Conservation (phyloP, 2,797 vertebrate genomes). For the Tapirus indicus region DNA sequence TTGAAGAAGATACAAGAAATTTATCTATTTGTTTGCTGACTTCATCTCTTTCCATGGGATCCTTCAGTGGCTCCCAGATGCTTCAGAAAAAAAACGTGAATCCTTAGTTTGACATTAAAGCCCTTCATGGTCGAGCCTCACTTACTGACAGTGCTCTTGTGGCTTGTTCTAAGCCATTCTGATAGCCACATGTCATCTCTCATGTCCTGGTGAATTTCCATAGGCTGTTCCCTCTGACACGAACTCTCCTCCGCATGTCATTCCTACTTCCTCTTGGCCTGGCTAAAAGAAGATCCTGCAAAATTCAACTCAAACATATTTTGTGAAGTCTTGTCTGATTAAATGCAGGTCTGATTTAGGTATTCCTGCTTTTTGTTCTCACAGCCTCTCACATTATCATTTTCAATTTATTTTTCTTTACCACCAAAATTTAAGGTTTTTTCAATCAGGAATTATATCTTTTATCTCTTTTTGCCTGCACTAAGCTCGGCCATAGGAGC, state of each 20-base stretch:
- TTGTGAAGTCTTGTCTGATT: not conserved
- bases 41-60: not conserved
- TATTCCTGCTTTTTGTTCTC: not conserved
- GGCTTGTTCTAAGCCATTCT: not conserved
- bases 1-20: not conserved
- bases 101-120: not conserved
- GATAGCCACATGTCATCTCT: not conserved
- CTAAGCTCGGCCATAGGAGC: not conserved
- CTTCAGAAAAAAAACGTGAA: not conserved
- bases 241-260: not conserved
- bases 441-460: not conserved
- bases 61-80: not conserved
- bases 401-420: not conserved
- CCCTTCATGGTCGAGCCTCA: fast-evolving
- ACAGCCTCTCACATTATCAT: not conserved
- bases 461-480: not conserved
- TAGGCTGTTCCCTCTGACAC: not conserved
- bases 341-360: not conserved
- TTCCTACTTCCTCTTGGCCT: not conserved
- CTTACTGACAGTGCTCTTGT: not conserved
- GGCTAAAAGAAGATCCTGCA: not conserved
- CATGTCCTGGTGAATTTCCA: not conserved
- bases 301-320: not conserved
- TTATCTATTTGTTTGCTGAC: not conserved
- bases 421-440: not conserved